Evolutionary conservation across 1,140 invertebrate genomes (phyloP).

Genomic region (Tribolium madens): DNA sequence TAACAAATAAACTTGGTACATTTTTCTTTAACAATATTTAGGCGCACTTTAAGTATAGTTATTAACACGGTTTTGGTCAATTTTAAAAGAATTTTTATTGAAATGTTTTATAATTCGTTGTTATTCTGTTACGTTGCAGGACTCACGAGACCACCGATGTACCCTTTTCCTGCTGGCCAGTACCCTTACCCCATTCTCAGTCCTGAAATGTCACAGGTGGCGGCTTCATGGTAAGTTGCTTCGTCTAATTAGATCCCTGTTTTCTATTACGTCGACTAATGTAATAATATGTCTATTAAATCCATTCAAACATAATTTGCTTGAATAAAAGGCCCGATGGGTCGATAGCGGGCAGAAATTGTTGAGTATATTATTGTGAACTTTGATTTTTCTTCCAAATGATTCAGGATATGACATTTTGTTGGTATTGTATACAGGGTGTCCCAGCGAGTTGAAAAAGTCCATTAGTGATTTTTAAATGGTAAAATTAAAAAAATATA

Average conservation of each 20-base stretch:
- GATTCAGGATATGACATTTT: neutral
- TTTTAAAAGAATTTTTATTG: no score
- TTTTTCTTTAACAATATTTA: no score
- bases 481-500: no score
- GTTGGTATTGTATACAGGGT: neutral
- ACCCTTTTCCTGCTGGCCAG: conserved; percentile 86
- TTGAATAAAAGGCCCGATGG: neutral
- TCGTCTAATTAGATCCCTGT: conserved; percentile 10
- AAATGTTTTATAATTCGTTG: conserved; percentile 5
- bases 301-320: conserved; percentile 11
- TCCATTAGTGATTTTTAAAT: no score
- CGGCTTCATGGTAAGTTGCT: conserved; percentile 86
- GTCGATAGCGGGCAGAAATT: neutral
- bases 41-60: no score
- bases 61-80: no score
- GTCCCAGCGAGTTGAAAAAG: no score
- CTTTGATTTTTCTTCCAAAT: neutral
- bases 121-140: conserved; percentile 72
- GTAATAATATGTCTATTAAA: conserved; percentile 38
- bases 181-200: conserved; percentile 95
- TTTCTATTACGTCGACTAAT: conserved; percentile 29
- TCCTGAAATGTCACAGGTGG: conserved; percentile 94
- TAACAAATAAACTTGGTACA: no score
- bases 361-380: neutral
- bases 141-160: conserved; percentile 90